phyloP scores from a whole-genome alignment of 2,797 vertebrate genomes.

The Brachyalestes nurse region DNA sequence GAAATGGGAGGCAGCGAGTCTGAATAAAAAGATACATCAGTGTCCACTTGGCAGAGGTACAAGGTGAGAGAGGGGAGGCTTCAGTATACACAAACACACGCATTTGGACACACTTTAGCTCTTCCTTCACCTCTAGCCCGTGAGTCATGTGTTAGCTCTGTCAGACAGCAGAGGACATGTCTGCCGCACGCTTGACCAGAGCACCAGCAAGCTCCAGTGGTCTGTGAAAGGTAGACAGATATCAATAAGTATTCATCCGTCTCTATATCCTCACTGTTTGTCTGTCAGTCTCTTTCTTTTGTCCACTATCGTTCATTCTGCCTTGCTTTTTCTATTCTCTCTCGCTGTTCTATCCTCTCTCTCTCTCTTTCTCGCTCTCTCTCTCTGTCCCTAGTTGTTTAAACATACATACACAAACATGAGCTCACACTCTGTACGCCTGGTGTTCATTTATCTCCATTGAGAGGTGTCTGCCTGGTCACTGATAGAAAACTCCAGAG shows the following conservation, averaged over 20 bases:
- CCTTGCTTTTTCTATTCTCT: neutral
- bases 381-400: conserved; percentile 18
- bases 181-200: neutral
- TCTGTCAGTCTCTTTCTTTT: neutral
- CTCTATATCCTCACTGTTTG: neutral
- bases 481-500: conserved; percentile 43
- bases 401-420: conserved; percentile 37
- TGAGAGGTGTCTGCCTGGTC: conserved; percentile 46
- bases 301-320: neutral
- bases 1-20: conserved; percentile 19
- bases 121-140: conserved; percentile 11
- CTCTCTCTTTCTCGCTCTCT: neutral
- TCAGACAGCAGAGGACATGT: conserved; percentile 47
- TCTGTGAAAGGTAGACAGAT: conserved; percentile 70
- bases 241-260: conserved; percentile 22
- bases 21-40: conserved; percentile 22
- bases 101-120: neutral
- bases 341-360: neutral
- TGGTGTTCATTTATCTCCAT: conserved; percentile 60
- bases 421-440: conserved; percentile 5
- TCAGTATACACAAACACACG: conserved; percentile 21
- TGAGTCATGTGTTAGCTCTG: conserved; percentile 20
- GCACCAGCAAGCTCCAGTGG: conserved; percentile 58
- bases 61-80: conserved; percentile 22
- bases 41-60: conserved; percentile 34